Evolutionary conservation across 2,797 vertebrate species (phyloP).

Genomic region (Ambastaia sidthimunki): DNA sequence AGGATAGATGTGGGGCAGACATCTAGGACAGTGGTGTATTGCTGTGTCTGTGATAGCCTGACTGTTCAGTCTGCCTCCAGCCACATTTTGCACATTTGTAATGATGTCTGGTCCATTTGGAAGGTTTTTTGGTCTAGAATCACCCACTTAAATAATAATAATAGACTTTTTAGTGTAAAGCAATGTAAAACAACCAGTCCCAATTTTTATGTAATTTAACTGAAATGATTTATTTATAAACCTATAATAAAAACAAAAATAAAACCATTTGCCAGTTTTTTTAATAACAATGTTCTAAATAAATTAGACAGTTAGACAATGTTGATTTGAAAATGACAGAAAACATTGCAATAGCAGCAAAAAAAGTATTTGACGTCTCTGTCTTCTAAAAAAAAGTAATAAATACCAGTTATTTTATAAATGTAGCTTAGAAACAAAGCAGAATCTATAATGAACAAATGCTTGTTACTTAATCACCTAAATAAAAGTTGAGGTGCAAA

Average conservation of each 20-base stretch:
- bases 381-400: not conserved
- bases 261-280: no score
- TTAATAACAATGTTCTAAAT: no score
- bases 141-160: not conserved
- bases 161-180: no score
- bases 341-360: not conserved
- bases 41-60: slow-evolving; percentile 66
- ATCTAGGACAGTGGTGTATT: slow-evolving; percentile 70
- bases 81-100: slow-evolving; percentile 10
- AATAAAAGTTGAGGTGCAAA: not conserved
- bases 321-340: no score
- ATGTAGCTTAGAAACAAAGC: not conserved
- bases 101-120: not conserved
- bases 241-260: no score
- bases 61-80: slow-evolving; percentile 64
- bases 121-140: slow-evolving; percentile 35
- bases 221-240: no score
- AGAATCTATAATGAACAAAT: not conserved
- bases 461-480: not conserved
- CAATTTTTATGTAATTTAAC: not conserved
- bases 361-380: not conserved
- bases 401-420: not conserved
- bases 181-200: not conserved
- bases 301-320: no score
- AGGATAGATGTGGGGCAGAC: slow-evolving; percentile 72